phyloP scores from a whole-genome alignment of 2,113 vertebrate genomes.

The Nycticorax nycticorax region DNA sequence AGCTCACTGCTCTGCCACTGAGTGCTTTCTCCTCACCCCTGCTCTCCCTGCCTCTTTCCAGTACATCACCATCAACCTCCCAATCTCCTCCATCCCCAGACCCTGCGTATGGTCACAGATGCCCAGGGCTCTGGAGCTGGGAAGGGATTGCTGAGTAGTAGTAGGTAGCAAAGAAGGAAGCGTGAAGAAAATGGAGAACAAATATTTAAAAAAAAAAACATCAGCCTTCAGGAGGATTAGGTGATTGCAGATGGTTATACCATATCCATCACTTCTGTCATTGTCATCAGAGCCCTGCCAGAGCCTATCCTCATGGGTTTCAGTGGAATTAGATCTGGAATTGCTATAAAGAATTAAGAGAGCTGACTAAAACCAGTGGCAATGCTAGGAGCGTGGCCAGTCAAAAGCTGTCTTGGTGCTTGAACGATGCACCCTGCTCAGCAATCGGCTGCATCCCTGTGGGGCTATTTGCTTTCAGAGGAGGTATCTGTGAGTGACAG shows the following conservation, averaged over 20 bases:
- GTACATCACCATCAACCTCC: not conserved
- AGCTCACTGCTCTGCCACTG: not conserved
- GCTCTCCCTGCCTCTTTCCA: not conserved
- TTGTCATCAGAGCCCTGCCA: not conserved
- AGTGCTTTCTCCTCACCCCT: not conserved
- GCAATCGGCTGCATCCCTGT: not conserved
- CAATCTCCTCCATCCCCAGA: not conserved
- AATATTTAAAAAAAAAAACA: not conserved
- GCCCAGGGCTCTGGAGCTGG: not conserved
- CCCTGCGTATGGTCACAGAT: not conserved
- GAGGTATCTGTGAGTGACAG: not conserved
- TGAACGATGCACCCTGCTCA: not conserved
- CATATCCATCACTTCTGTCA: not conserved
- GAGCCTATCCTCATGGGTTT: not conserved
- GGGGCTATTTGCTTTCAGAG: not conserved
- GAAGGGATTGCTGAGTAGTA: not conserved
- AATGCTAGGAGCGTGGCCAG: not conserved
- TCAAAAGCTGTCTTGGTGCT: not conserved
- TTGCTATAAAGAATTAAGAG: not conserved
- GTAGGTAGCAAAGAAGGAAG: not conserved
- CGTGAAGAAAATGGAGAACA: not conserved
- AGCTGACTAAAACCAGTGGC: not conserved
- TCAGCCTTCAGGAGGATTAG: not conserved
- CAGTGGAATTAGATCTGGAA: not conserved
- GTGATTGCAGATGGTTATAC: not conserved